Conservation (phyloP, 2,113 vertebrate species). For the Larimichthys polyactis region DNA sequence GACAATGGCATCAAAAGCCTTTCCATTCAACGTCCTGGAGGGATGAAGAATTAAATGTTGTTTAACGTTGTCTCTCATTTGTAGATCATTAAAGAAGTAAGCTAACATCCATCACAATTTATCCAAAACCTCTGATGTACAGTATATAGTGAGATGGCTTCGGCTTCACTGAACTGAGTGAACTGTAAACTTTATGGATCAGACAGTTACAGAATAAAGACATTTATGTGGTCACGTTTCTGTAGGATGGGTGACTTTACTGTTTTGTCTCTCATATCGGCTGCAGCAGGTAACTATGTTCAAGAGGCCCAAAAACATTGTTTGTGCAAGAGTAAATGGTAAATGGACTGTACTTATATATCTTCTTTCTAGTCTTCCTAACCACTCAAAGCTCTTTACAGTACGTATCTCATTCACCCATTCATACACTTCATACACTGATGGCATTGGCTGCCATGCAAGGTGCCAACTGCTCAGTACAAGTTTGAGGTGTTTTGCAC, state of each 20-base stretch:
- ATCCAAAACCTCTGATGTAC: not conserved
- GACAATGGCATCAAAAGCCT: constrained; percentile 20
- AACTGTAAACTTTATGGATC: not conserved
- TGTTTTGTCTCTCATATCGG: not conserved
- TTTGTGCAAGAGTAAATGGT: no score
- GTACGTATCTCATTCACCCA: no score
- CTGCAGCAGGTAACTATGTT: no score
- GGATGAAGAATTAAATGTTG: not conserved
- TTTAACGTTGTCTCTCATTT: not conserved
- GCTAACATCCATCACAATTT: not conserved
- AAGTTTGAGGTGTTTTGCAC: no score
- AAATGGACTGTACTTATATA: no score
- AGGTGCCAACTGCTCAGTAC: no score
- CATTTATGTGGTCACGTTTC: not conserved
- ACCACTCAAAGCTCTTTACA: no score
- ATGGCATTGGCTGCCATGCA: no score
- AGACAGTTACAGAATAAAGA: not conserved
- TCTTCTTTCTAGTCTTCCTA: no score
- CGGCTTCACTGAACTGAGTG: not conserved
- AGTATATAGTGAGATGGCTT: not conserved
- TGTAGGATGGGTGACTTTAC: not conserved
- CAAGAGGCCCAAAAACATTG: no score
- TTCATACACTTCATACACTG: no score
- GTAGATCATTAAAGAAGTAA: not conserved
- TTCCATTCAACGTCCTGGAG: not conserved